Percentiles rank a stretch among this genome's conserved stretches.
Evolutionary conservation across 2,888 invertebrate species (phyloP).

Genomic region (Malacosoma neustria): DNA sequence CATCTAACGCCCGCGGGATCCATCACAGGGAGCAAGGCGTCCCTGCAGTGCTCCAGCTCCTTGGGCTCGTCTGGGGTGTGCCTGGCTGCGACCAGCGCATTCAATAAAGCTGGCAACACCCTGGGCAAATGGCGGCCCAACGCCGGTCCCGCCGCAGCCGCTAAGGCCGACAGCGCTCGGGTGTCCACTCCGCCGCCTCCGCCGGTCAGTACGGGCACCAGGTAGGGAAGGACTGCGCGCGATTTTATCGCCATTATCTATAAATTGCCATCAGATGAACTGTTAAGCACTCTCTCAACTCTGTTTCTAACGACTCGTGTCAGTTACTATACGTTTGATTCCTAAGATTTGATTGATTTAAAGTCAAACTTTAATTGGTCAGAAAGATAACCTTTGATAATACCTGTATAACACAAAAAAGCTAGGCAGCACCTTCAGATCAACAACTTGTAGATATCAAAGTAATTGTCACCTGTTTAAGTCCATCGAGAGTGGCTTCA

Average conservation of each 20-base stretch:
- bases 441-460: no score
- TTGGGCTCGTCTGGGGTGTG: conserved; percentile 77
- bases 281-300: no score
- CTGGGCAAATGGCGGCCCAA: conserved; percentile 92
- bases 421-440: no score
- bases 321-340: no score
- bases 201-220: conserved; percentile 93
- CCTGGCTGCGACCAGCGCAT: conserved; percentile 81
- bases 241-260: conserved; percentile 96
- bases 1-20: conserved; percentile 92
- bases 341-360: no score
- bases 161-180: conserved; percentile 80
- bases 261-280: no score
- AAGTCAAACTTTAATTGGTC: no score
- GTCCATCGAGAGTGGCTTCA: conserved; percentile 94
- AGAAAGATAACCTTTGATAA: no score
- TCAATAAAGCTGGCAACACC: conserved; percentile 92
- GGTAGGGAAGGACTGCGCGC: conserved; percentile 94
- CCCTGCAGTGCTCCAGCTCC: conserved; percentile 93
- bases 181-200: conserved; percentile 26
- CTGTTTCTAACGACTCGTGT: no score
- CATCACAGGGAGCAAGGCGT: conserved; percentile 92
- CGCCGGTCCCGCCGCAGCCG: conserved; percentile 22
- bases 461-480: conserved; percentile 88
- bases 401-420: no score